These are phyloP conservation scores for Odontothrips loti DNA, from an alignment of 2,888 invertebrate species.

Conservation along the genomic window DNA sequence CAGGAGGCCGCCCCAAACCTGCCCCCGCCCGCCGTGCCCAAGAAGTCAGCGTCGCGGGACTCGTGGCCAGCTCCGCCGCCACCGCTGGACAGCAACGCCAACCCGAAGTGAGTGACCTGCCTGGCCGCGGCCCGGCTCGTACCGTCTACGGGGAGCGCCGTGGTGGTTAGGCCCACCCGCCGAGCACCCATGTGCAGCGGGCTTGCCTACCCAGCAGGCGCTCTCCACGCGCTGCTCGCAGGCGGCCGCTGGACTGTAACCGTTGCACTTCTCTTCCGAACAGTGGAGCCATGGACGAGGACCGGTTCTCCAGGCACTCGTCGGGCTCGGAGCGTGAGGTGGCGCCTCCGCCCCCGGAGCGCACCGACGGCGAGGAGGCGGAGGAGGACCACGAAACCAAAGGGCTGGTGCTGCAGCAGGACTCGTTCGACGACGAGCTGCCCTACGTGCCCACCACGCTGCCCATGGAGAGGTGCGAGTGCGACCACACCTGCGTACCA, in stretches of 20 bases:
- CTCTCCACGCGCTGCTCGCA: not conserved
- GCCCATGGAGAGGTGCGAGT: constrained; percentile 65
- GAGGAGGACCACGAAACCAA: constrained; percentile 67
- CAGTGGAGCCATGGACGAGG: constrained; percentile 31
- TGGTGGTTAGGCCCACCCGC: not conserved
- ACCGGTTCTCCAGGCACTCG: constrained; percentile 40
- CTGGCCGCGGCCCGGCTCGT: not conserved
- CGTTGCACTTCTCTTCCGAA: not conserved
- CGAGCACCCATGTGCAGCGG: not conserved
- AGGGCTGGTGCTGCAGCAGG: constrained; percentile 70
- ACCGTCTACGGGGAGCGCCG: not conserved
- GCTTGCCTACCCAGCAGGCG: not conserved
- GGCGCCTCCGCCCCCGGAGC: constrained; percentile 21
- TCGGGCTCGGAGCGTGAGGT: constrained; percentile 35
- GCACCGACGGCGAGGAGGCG: constrained; percentile 46
- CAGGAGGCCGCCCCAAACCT: not conserved
- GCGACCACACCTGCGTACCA: not conserved
- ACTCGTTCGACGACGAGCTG: constrained; percentile 76
- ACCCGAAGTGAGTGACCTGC: not conserved
- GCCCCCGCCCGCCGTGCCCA: constrained; percentile 27
- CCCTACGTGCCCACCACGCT: constrained; percentile 88
- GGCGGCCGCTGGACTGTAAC: not conserved
- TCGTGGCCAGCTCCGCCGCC: not conserved
- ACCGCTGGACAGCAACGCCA: constrained; percentile 1
- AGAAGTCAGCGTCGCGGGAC: constrained; percentile 7